Percentiles rank a stretch among this genome's conserved stretches.
Conservation (phyloP, 1,140 invertebrate species). For the Drosophila littoralis region DNA sequence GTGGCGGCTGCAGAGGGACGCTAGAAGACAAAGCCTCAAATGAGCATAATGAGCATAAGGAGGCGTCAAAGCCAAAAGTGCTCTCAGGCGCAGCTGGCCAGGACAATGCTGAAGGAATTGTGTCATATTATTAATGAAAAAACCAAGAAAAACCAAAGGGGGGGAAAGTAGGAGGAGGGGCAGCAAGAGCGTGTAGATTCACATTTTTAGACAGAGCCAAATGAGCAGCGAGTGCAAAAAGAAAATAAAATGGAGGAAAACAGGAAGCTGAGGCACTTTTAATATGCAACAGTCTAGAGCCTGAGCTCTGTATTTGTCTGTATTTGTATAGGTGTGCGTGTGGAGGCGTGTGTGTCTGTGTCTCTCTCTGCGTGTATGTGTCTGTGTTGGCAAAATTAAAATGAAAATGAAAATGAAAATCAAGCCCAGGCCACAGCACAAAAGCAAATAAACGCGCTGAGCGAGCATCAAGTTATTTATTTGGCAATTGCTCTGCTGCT, state of each 20-base stretch:
- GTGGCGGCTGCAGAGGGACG: neutral
- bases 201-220: slow-evolving; percentile 43
- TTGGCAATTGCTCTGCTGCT: slow-evolving; percentile 74
- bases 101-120: slow-evolving; percentile 75
- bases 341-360: slow-evolving; percentile 22
- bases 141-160: slow-evolving; percentile 32
- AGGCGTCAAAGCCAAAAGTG: slow-evolving; percentile 72
- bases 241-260: slow-evolving; percentile 52
- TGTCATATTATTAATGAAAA: slow-evolving; percentile 83
- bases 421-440: slow-evolving; percentile 59
- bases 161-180: too few relatives aligned
- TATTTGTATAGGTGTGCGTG: slow-evolving; percentile 20
- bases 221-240: slow-evolving; percentile 58
- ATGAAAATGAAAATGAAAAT: slow-evolving; percentile 74
- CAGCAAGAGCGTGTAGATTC: slow-evolving; percentile 13
- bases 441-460: slow-evolving; percentile 72
- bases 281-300: slow-evolving; percentile 67
- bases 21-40: slow-evolving; percentile 75
- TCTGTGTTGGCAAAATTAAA: slow-evolving; percentile 52
- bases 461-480: slow-evolving; percentile 77
- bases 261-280: slow-evolving; percentile 69
- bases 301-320: slow-evolving; percentile 1
- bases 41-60: slow-evolving; percentile 80
- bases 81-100: slow-evolving; percentile 67
- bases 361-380: too few relatives aligned